Conservation (phyloP, 2,113 vertebrate genomes). For the Microtus oregoni region DNA sequence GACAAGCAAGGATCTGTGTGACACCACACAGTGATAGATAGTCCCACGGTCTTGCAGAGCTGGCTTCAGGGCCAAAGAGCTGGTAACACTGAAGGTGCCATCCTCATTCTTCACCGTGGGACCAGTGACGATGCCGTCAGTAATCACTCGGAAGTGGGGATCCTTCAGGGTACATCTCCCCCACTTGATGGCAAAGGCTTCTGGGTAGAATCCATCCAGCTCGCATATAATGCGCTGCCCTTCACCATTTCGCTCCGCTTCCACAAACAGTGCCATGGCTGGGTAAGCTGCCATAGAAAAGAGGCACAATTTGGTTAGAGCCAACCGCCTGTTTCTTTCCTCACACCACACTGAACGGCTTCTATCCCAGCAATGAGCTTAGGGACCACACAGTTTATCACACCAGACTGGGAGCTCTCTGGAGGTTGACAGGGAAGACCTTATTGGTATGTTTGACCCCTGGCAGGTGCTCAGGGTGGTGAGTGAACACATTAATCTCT, state of each 20-base stretch:
- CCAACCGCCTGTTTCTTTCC: background rate
- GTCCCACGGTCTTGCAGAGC: background rate
- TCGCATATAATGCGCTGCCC: background rate
- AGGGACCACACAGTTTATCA: background rate
- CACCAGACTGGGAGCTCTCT: background rate
- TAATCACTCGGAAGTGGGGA: background rate
- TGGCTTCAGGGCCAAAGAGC: background rate
- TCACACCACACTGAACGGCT: background rate
- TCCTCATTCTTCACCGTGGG: background rate
- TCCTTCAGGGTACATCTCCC: background rate
- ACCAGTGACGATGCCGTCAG: background rate
- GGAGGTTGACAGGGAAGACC: background rate
- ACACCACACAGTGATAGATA: constrained; percentile 46
- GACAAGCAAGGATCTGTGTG: background rate
- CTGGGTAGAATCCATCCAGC: background rate
- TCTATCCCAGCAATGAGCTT: background rate
- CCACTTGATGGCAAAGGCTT: background rate
- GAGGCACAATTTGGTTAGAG: background rate
- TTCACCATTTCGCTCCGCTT: background rate
- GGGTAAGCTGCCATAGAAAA: constrained; percentile 62
- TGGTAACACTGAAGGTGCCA: background rate
- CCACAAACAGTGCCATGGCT: background rate
- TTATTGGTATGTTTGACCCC: background rate
- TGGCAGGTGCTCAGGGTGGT: background rate
- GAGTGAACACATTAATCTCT: background rate